phyloP scores from a whole-genome alignment of 2,888 invertebrate species.

The Diarsia brunnea region DNA sequence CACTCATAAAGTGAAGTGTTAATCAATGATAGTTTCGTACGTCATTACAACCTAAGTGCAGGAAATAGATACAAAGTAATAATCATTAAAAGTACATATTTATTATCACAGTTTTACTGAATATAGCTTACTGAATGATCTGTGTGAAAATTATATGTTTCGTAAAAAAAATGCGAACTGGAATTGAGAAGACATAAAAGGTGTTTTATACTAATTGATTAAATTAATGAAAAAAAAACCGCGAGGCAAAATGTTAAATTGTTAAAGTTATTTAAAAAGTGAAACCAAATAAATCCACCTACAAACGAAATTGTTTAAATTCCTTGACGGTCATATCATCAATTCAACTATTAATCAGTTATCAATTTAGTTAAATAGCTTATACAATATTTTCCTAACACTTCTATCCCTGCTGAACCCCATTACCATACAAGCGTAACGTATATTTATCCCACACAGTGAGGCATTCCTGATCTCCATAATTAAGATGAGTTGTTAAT shows the following conservation, averaged over 20 bases:
- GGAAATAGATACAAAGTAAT: not conserved
- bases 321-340: not conserved
- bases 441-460: slow-evolving; percentile 15
- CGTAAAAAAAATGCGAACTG: no score
- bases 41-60: not conserved
- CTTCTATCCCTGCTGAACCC: not conserved
- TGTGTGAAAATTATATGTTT: no score
- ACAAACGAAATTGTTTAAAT: not conserved
- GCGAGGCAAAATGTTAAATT: not conserved
- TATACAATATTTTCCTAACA: not conserved
- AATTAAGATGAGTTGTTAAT: slow-evolving; percentile 40
- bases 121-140: no score
- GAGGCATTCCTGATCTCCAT: not conserved
- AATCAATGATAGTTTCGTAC: not conserved
- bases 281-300: not conserved
- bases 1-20: slow-evolving; percentile 10
- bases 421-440: not conserved
- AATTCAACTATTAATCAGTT: not conserved
- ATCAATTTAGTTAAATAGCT: not conserved
- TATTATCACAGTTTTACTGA: no score
- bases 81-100: no score
- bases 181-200: not conserved
- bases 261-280: not conserved
- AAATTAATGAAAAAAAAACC: not conserved
- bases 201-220: not conserved